Evolutionary conservation across 2,797 vertebrate genomes (phyloP).

Genomic region (Anableps anableps): DNA sequence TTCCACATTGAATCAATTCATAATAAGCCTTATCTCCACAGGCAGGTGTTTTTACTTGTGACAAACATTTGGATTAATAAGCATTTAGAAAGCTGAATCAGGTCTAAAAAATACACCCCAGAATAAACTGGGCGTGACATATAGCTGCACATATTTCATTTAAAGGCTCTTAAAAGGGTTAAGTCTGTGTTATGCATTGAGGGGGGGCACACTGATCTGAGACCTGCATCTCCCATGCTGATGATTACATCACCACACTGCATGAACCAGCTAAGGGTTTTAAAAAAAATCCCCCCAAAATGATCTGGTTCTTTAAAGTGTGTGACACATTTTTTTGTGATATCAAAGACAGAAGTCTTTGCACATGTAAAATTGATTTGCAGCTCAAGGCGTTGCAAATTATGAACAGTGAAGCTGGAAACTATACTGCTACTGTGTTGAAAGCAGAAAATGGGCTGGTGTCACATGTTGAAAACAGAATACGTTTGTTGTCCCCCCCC

Average conservation of each 20-base stretch:
- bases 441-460: constrained; percentile 23
- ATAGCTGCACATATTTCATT: constrained; percentile 36
- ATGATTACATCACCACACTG: constrained; percentile 30
- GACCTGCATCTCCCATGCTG: constrained; percentile 21
- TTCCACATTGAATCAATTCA: constrained; percentile 17
- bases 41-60: not conserved
- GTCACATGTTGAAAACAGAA: constrained; percentile 22
- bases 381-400: constrained; percentile 27
- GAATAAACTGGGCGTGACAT: constrained; percentile 7
- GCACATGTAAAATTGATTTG: constrained; percentile 26
- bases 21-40: not conserved
- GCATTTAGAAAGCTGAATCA: constrained; percentile 12
- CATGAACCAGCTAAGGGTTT: constrained; percentile 13
- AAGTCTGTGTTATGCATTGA: constrained; percentile 32
- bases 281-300: not conserved
- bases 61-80: constrained; percentile 12
- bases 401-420: constrained; percentile 20
- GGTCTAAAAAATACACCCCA: not conserved
- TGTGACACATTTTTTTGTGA: not conserved
- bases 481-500: not conserved
- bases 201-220: constrained; percentile 14
- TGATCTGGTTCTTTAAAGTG: constrained; percentile 2
- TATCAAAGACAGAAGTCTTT: constrained; percentile 15
- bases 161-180: constrained; percentile 31
- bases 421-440: constrained; percentile 17